Conservation (phyloP, 2,113 vertebrate genomes). For the Pangasianodon gigas region DNA sequence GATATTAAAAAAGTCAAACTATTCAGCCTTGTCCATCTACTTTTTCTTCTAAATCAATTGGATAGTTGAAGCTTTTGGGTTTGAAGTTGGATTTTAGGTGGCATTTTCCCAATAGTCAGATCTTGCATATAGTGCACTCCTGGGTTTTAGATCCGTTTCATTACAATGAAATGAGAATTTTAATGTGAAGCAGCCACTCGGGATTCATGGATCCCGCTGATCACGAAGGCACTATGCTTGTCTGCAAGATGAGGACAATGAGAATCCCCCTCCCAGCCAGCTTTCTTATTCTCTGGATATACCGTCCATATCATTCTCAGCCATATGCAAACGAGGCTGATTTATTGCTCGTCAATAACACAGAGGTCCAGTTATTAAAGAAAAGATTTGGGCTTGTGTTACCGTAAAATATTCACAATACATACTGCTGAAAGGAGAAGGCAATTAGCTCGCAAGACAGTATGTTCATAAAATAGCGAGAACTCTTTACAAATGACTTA, state of each 20-base stretch:
- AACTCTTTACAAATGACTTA: slow-evolving; percentile 54
- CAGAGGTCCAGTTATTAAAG: slow-evolving; percentile 12
- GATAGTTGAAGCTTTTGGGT: neutral
- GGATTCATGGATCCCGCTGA: slow-evolving; percentile 35
- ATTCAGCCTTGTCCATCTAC: neutral
- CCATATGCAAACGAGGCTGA: slow-evolving; percentile 37
- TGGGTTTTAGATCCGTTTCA: neutral
- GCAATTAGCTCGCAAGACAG: slow-evolving; percentile 46
- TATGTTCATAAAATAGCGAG: slow-evolving; percentile 35
- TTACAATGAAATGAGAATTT: slow-evolving; percentile 28
- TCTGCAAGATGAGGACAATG: slow-evolving; percentile 28
- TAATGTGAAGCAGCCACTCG: slow-evolving; percentile 21
- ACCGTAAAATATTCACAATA: slow-evolving; percentile 44
- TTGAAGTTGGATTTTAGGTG: neutral
- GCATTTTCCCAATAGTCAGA: neutral
- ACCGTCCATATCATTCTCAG: slow-evolving; percentile 34
- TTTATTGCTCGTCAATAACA: slow-evolving; percentile 23
- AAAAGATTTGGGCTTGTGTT: slow-evolving; percentile 31
- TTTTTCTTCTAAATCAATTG: neutral
- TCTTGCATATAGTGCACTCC: neutral
- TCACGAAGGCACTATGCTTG: slow-evolving; percentile 29
- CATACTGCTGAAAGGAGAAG: slow-evolving; percentile 34
- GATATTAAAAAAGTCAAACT: neutral
- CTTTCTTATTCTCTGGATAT: slow-evolving; percentile 12
- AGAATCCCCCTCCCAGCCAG: slow-evolving; percentile 18